Base-by-base conservation (phyloP, 2,113 vertebrate genomes). In the Apodemus sylvaticus region DNA sequence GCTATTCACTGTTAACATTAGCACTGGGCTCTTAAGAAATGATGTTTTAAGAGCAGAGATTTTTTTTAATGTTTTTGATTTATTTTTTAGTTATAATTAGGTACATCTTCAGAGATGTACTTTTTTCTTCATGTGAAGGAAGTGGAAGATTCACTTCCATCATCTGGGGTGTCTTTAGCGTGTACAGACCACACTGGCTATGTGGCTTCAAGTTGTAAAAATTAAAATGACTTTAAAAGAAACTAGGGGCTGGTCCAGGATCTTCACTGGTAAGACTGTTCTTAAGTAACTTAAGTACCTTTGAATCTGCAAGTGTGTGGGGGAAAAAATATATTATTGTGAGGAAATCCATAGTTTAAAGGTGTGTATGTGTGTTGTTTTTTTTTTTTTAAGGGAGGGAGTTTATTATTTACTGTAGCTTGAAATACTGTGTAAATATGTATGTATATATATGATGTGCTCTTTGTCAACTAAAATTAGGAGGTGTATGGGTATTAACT, bases 381-480 rank as follows among this genome's bases (percentile, higher is more conserved):
- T 94, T 95, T 76, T 90, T 66, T 94, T 95, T 82, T 98, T 98
- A 88, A 98, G 98, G 98, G 98, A 97, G 96, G 98, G 98, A 97
- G 70, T 98, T 98, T 98, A 97, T 99, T 98, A 99, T 99, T 99
- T 98, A 98, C 98, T 98, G 96, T 98, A 98, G 98, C 98, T 98
- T 98, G 98, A 98, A 98, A 98, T 98, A 96, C 98, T 98, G 58
- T 98, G 95, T 97, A 96, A 98, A 97, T 98, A 97, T 97, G 98
- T 98, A 98, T 98, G 98, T 98, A 98, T 98, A 98, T 98, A 97
- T 98, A 98, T 98, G 98, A 98, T 98, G 98, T 98, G 98, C 98
- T 99, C 97, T 98, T 98, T 98, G 98, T 98, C 94, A 96, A 97
- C 98, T 98, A 96, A 98, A 98, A 88, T 97, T 98, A 98, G 98